Evolutionary conservation across 2,888 invertebrate species (phyloP).

Genomic region (Caenorhabditis drosophilae): DNA sequence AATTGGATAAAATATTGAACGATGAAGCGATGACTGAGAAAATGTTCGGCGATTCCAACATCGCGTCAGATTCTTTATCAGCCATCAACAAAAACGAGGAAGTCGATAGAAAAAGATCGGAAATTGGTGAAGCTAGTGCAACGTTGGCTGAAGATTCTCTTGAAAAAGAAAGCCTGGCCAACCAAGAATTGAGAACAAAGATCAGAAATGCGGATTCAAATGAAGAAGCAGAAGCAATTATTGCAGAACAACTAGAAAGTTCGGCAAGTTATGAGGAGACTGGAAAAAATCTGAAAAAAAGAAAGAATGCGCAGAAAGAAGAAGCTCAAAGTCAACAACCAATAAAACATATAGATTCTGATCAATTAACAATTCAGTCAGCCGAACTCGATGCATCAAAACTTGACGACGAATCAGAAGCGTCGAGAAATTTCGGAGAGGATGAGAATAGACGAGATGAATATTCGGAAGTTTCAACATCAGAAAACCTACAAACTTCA

Average conservation of each 20-base stretch:
- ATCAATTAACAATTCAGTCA: no score
- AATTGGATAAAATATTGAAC: constrained; percentile 21
- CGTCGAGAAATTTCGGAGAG: background rate
- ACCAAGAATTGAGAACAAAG: no score
- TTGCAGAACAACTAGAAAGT: constrained; percentile 5
- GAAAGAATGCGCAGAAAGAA: constrained; percentile 4
- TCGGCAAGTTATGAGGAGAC: constrained; percentile 12
- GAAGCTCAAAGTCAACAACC: constrained; percentile 1
- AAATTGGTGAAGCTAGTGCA: constrained; percentile 1
- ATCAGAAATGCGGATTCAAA: constrained; percentile 3
- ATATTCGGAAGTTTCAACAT: no score
- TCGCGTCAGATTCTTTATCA: constrained; percentile 6
- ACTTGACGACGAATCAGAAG: background rate
- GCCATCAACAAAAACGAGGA: constrained; percentile 7
- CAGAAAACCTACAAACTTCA: no score
- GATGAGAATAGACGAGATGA: no score
- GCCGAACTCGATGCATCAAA: constrained; percentile 2
- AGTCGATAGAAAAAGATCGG: background rate
- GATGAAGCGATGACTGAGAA: constrained; percentile 22
- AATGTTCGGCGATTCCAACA: constrained; percentile 15
- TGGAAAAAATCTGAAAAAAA: constrained; percentile 9
- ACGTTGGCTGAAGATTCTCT: background rate
- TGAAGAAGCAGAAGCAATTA: background rate
- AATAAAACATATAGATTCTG: no score
- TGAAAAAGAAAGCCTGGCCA: background rate